Evolutionary conservation across 2,888 invertebrate species (phyloP).

Genomic region (Alloplasta piceator): DNA sequence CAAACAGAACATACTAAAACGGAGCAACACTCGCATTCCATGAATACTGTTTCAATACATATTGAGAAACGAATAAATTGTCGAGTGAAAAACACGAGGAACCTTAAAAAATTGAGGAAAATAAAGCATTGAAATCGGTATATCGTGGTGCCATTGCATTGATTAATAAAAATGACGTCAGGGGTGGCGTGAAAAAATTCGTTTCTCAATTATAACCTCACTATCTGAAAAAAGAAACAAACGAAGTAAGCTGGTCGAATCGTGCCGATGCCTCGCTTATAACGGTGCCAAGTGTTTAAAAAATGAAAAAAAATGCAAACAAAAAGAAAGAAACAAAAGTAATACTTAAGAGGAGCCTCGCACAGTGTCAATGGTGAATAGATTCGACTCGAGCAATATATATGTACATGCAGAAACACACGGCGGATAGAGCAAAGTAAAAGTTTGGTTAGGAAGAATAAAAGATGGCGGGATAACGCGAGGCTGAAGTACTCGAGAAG

Average conservation of each 20-base stretch:
- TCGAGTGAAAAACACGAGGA: too few species aligned
- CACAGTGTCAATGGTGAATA: background rate
- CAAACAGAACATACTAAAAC: background rate
- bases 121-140: too few species aligned
- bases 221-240: slow-evolving; percentile 7
- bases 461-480: background rate
- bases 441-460: background rate
- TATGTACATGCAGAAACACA: background rate
- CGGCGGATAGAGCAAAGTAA: background rate
- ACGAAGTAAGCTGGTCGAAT: slow-evolving; percentile 35
- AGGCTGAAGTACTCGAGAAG: background rate
- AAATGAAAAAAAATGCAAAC: slow-evolving; percentile 19
- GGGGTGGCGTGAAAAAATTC: too few species aligned
- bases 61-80: background rate
- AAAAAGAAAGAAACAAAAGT: slow-evolving; percentile 10
- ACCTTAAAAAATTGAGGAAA: too few species aligned
- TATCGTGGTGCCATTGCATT: too few species aligned
- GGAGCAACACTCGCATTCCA: slow-evolving; percentile 42
- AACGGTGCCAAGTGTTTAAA: slow-evolving; percentile 51
- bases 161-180: too few species aligned
- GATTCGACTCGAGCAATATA: background rate
- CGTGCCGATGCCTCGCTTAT: slow-evolving; percentile 50
- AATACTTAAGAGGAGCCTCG: slow-evolving; percentile 18
- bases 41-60: background rate
- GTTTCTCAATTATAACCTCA: background rate